A percentile compares a stretch with the other conserved stretches of the same genome.
Conservation (phyloP, 2,797 vertebrate genomes). For the Eidolon dupreanum region DNA sequence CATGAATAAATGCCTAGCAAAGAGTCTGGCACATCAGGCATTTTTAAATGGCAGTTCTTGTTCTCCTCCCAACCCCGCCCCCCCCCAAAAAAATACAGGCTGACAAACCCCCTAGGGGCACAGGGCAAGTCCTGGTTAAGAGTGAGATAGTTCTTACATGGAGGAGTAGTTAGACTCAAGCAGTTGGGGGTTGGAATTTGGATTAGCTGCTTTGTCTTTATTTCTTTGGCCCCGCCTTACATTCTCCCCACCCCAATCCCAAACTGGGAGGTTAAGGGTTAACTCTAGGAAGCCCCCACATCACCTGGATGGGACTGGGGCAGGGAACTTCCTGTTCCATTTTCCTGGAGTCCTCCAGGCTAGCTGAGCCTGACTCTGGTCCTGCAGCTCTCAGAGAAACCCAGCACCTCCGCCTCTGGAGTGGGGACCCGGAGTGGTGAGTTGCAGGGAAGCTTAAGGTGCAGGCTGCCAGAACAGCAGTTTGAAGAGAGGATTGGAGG, state of each 20-base stretch:
- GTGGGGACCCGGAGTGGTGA: conserved; percentile 60
- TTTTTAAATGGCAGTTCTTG: background rate
- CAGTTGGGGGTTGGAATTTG: background rate
- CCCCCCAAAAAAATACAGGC: background rate
- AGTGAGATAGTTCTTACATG: background rate
- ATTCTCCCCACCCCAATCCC: background rate
- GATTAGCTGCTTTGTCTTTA: background rate
- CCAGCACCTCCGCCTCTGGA: background rate
- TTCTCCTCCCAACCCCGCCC: too few species aligned
- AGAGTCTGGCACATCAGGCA: background rate
- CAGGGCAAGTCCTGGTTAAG: background rate
- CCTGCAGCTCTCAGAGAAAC: background rate
- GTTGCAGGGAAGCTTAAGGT: conserved; percentile 5
- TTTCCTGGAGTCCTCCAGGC: background rate
- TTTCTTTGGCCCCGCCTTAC: conserved; percentile 64
- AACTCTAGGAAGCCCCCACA: conserved; percentile 69
- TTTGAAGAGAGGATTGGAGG: background rate
- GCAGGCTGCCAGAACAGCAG: background rate
- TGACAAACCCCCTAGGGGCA: background rate
- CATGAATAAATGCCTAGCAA: background rate
- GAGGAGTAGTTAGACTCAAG: background rate
- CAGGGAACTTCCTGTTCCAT: conserved; percentile 76
- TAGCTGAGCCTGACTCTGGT: background rate
- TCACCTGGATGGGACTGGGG: conserved; percentile 69
- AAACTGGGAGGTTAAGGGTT: conserved; percentile 73